Conservation (phyloP, 2,888 invertebrate genomes). For the Apamea crenata region DNA sequence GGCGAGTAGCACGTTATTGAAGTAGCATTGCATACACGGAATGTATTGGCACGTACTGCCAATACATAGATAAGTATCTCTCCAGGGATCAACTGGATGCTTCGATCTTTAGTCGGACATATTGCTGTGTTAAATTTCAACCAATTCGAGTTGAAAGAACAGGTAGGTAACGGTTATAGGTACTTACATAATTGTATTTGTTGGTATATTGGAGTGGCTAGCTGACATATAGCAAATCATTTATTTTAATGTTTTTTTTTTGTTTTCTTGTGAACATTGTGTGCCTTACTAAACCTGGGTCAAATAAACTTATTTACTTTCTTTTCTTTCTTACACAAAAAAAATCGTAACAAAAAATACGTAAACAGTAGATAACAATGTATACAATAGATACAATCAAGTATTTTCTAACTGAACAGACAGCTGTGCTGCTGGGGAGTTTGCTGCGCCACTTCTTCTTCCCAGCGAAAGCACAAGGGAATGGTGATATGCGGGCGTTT, state of each 20-base stretch:
- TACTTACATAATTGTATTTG: background rate
- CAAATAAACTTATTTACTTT: background rate
- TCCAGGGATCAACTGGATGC: slow-evolving; percentile 24
- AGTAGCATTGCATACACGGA: slow-evolving; percentile 38
- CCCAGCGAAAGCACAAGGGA: background rate
- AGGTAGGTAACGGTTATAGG: background rate
- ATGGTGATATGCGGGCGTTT: background rate
- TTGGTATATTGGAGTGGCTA: background rate
- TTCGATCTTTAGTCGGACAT: slow-evolving; percentile 18
- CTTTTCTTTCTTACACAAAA: background rate
- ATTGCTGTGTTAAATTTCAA: slow-evolving; percentile 7
- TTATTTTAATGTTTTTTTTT: background rate
- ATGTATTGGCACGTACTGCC: slow-evolving; percentile 42
- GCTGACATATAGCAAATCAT: background rate
- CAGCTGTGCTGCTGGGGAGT: background rate
- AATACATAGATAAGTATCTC: slow-evolving; percentile 39
- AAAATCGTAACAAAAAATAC: no score
- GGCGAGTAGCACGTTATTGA: slow-evolving; percentile 6
- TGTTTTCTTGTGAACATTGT: background rate
- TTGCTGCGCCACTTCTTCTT: background rate
- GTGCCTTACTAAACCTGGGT: background rate
- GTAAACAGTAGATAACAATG: no score
- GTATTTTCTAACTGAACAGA: background rate
- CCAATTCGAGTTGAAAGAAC: background rate
- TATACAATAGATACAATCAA: no score